A percentile compares a stretch with the other conserved stretches of the same genome.
These are phyloP conservation scores for Leucophenga montana DNA, from an alignment of 2,888 invertebrate genomes.

Conservation along the genomic window DNA sequence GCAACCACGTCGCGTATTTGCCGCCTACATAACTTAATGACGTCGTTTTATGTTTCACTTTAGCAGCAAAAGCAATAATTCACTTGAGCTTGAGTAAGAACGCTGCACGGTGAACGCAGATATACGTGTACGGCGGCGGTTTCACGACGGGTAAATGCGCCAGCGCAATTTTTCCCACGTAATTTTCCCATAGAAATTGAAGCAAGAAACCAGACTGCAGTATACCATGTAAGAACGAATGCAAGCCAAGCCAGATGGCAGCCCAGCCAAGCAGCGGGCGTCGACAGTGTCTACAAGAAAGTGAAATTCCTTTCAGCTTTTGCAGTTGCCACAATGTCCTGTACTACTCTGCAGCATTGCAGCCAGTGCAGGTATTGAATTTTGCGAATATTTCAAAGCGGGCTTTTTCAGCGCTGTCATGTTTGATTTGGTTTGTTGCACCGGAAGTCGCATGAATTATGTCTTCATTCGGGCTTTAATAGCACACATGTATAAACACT, in stretches of 20 bases:
- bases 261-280: not conserved
- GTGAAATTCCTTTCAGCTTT: constrained; percentile 18
- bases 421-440: constrained; percentile 46
- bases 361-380: not conserved
- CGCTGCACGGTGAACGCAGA: no score
- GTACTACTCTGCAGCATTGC: not conserved
- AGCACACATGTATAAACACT: not conserved
- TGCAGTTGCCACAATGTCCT: not conserved
- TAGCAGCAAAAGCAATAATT: constrained; percentile 59
- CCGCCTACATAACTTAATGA: constrained; percentile 59
- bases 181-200: no score
- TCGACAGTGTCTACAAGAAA: constrained; percentile 20
- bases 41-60: constrained; percentile 64
- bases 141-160: constrained; percentile 30
- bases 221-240: no score
- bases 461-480: constrained; percentile 44
- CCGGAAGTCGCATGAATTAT: constrained; percentile 54
- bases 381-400: constrained; percentile 48
- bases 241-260: not conserved
- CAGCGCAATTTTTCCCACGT: constrained; percentile 36
- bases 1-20: no score
- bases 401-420: constrained; percentile 41
- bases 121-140: constrained; percentile 16
- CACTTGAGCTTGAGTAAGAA: constrained; percentile 40
- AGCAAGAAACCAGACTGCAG: not conserved